Evolutionary conservation across 2,888 invertebrate species (phyloP).

Genomic region (Parnassius mnemosyne): DNA sequence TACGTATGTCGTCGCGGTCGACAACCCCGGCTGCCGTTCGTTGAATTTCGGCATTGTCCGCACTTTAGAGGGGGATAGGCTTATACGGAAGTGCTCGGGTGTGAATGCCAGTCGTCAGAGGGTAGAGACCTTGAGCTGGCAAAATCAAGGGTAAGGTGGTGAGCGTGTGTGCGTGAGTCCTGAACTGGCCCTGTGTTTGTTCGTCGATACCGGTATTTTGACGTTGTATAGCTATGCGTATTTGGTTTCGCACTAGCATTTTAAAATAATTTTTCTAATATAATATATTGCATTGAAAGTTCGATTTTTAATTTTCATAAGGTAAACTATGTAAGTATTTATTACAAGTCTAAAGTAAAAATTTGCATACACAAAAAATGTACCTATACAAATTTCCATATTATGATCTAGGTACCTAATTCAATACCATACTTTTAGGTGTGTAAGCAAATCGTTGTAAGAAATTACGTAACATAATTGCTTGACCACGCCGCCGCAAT

Average conservation of each 20-base stretch:
- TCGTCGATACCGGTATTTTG: slow-evolving; percentile 37
- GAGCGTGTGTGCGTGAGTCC: slow-evolving; percentile 58
- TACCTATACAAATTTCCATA: no score
- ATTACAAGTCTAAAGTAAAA: no score
- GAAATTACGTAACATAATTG: slow-evolving; percentile 64
- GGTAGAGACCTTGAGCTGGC: slow-evolving; percentile 81
- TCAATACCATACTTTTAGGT: neutral
- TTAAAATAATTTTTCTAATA: no score
- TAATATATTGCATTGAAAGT: no score
- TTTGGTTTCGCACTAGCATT: slow-evolving; percentile 31
- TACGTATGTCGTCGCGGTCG: slow-evolving; percentile 69
- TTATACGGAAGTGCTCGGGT: slow-evolving; percentile 51
- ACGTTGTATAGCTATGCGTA: slow-evolving; percentile 31
- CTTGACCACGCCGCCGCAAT: slow-evolving; percentile 56
- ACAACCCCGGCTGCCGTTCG: slow-evolving; percentile 67
- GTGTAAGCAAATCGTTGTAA: slow-evolving; percentile 33
- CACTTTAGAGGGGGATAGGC: slow-evolving; percentile 59
- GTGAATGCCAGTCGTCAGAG: slow-evolving; percentile 58
- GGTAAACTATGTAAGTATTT: no score
- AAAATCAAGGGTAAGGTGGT: slow-evolving; percentile 78
- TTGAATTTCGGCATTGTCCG: slow-evolving; percentile 72
- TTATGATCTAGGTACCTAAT: no score
- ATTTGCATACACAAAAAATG: no score
- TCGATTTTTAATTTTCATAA: no score
- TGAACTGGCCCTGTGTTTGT: slow-evolving; percentile 50